phyloP scores from a whole-genome alignment of 2,113 vertebrate species.

The Actenoides lindsayi region DNA sequence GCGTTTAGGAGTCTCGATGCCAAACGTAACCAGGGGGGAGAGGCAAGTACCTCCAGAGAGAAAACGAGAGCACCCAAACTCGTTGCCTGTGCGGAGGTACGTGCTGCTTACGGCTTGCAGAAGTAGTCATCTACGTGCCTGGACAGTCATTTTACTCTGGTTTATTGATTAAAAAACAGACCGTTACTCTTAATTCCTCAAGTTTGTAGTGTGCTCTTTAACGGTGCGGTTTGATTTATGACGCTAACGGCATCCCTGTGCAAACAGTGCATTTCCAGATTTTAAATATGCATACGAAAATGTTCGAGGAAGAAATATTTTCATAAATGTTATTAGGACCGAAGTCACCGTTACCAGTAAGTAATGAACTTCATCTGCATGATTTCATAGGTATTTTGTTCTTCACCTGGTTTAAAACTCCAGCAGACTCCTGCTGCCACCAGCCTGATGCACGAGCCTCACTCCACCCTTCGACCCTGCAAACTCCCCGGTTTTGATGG shows the following conservation, averaged over 20 bases:
- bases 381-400: conserved; percentile 36
- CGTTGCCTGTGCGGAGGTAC: background rate
- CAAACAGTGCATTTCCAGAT: conserved; percentile 43
- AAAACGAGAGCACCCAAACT: background rate
- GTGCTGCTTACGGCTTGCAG: conserved; percentile 49
- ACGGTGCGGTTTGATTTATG: background rate
- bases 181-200: background rate
- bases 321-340: conserved; percentile 24
- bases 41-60: background rate
- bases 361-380: conserved; percentile 36
- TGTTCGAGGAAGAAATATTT: conserved; percentile 33
- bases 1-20: background rate
- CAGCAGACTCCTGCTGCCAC: background rate
- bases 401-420: conserved; percentile 32
- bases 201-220: conserved; percentile 25
- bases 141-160: conserved; percentile 36
- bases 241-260: conserved; percentile 18
- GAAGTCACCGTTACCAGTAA: background rate
- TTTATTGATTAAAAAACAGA: conserved; percentile 6
- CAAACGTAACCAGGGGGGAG: background rate
- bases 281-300: conserved; percentile 57
- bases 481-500: background rate
- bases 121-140: conserved; percentile 22
- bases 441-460: background rate
- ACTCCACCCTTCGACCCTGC: background rate